Evolutionary conservation across 2,113 vertebrate genomes (phyloP), one percentile per base, ranked within the genome.

Genomic region (Anolis carolinensis): DNA sequence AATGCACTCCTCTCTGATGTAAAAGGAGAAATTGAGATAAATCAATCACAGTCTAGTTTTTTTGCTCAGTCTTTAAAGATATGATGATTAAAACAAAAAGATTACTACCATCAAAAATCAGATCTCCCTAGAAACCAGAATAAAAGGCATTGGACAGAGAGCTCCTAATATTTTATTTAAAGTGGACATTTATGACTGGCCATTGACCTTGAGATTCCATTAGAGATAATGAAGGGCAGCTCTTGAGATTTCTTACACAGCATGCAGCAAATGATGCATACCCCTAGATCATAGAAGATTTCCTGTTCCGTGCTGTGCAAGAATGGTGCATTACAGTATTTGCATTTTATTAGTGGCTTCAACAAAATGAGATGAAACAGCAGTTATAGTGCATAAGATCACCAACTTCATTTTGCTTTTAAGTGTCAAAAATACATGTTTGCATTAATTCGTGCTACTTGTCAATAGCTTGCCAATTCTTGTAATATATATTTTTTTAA

Each of bases 201-300:
- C 23, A 8, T 93, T 96, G 95, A 95, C 96, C 95, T 96, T 96
- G 95, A 90, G 92, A 93, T 96, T 95, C 94, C 95, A 96, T 96
- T 95, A 96, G 93, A 32, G 74, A 92, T 96, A 93, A 95, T 91
- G 96, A 96, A 95, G 95, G 95, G 83, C 93, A 87, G 77, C 73
- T 89, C 86, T 90, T 79, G 86, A 63, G 73, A 78, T 79, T 21
- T 89, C 73, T 91, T 87, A 86, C 87, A 74, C 72, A 1, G 70
- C 88, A 86, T 84, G 23, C 86, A 10, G 91, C 81, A 96, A 96
- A 93, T 95, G 96, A 92, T 88, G 89, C 55, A 83, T 83, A n/a
- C 63, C 59, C 76, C 75, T 77, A 93, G 91, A 62, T 82, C 90
- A 87, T 76, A 63, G 50, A 89, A 82, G 1, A 3, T 81, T 62